Conservation (phyloP, 2,113 vertebrate species). For the Sinocyclocheilus anophthalmus region DNA sequence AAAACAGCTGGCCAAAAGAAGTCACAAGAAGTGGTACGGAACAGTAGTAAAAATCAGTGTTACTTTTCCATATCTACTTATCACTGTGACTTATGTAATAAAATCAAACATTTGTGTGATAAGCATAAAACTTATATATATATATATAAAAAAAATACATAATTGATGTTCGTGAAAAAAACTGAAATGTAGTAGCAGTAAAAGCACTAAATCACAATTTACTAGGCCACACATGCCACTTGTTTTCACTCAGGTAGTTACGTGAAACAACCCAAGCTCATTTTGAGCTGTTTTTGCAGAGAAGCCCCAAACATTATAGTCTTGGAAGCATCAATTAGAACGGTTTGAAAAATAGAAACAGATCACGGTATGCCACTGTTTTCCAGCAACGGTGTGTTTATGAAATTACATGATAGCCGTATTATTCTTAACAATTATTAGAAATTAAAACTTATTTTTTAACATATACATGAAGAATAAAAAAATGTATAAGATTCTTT, state of each 20-base stretch:
- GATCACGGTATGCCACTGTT: background rate
- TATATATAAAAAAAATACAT: background rate
- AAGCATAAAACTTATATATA: background rate
- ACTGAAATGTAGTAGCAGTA: background rate
- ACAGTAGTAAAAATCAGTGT: background rate
- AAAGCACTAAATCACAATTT: background rate
- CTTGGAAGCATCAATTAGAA: background rate
- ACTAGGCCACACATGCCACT: background rate
- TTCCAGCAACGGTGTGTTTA: background rate
- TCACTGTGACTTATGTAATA: background rate
- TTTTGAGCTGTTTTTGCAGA: background rate
- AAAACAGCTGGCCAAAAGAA: constrained; percentile 47
- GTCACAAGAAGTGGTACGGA: constrained; percentile 24
- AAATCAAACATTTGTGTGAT: background rate
- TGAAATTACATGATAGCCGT: background rate
- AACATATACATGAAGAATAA: too few relatives aligned
- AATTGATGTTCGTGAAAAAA: background rate
- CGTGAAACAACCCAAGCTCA: background rate
- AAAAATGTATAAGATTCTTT: too few relatives aligned
- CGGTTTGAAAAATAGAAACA: background rate
- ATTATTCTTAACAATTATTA: background rate
- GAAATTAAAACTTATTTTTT: background rate
- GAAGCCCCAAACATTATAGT: background rate
- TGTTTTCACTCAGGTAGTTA: background rate
- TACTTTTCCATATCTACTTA: background rate